Evolutionary conservation across 2,888 invertebrate genomes (phyloP), one percentile per base, ranked within the genome.

Genomic region (Malthinus flaveolus): DNA sequence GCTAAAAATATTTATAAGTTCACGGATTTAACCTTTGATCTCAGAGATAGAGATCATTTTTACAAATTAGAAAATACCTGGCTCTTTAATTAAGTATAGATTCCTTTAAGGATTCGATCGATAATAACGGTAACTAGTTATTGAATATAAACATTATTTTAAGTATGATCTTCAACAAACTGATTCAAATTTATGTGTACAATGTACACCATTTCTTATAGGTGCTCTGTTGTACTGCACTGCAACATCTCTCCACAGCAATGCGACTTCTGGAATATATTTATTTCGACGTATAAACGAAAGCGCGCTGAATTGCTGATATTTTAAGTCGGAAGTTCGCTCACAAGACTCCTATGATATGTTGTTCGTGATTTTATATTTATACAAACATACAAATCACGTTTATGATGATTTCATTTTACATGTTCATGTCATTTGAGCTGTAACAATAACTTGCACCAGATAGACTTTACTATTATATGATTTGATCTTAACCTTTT

Each of bases 401-500:
- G 73, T 73, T 75, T 72, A 71, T 74, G 74, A 74, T 73, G 73
- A 75, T 74, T 75, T 73, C 73, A 73, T 75, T 75, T 73, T 71
- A 69, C 71, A 68, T 73, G 72, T 69, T 70, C 71, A 68, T 66
- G 69, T 70, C 69, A 68, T 60, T 61, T 49, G 53, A 61, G 67
- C 67, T 67, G 67, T 68, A 70, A 71, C 71, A 71, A 71, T 71
- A 72, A 72, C 72, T 72, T 67, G 68, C 64, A 62, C 64, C 62
- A 62, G 58, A 66, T 62, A 66, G 5, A 67, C 62, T 70, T 69
- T 68, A 69, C 68, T 67, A 68, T 68, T 68, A 67, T 23, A 23
- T 56, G 64, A 66, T 68, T 66, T 67, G 66, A 69, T 68, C 69
- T 70, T 63, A 66, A 67, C 68, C 66, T 70, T 66, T 66, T 67